Base-by-base conservation (phyloP, 1,140 invertebrate genomes). In the Palaemon carinicauda region DNA sequence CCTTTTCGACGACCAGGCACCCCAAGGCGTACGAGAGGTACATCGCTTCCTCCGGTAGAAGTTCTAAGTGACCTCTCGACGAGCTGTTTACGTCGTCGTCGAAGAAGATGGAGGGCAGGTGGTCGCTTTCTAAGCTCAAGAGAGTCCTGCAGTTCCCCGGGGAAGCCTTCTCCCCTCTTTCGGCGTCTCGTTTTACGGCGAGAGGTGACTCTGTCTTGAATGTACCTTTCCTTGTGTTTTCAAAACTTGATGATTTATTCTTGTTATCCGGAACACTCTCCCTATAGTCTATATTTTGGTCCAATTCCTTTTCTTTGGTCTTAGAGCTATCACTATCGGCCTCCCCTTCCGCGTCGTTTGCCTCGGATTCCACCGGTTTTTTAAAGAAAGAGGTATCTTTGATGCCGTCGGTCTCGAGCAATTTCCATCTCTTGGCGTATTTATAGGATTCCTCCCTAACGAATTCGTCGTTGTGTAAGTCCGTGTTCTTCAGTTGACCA, bases 11-110 rank as follows among this genome's bases (percentile, higher is more conserved):
- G 90, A 94, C 92, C 51, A 97, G 91, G 90, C 95, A 96, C 17
- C 95, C 94, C 33, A 97, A 91, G 31, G 93, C 95, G 92, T 94
- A 95, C 31, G 93, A 92, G 27, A 98, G 92, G 89, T 97, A 97
- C 91, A 96, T 97, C 0, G 96, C 94, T 92, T 97, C 96, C 31
- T 78, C 83, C 5, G 77, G 83, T 17, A 80, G 33, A 27, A 86
- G 83, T 12, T 60, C 29, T n/a, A 86, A 65, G 51, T 53, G 24
- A 7, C 19, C 60, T 5, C 19, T 10, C 3, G 29, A 29, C 21
- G 27, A n/a, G n/a, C n/a, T 52, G n/a, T 79, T n/a, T n/a, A 10
- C 21, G 27, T 79, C 77, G 1, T 79, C 33, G 0, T 24, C 51
- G n/a, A 19, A 24, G 31, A 24, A 19, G 15, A 10, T 9, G 33